Conservation (phyloP, 2,888 invertebrate species). For the Scaptomyza caliginosa region DNA sequence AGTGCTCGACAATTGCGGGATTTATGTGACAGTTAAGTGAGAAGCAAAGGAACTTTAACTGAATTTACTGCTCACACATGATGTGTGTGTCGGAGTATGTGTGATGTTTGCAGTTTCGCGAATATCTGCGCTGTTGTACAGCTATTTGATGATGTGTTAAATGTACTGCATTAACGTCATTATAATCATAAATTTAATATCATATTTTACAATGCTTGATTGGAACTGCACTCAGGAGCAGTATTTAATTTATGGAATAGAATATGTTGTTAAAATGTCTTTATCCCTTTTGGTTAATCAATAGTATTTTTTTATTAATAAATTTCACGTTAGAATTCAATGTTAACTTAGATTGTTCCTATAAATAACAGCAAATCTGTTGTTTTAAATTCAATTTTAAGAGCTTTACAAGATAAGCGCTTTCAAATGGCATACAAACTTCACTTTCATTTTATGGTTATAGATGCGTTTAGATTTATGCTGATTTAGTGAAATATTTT, state of each 20-base stretch:
- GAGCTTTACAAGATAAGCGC: background rate
- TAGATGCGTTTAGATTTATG: conserved; percentile 2
- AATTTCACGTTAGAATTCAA: too few relatives aligned
- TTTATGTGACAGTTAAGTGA: conserved; percentile 39
- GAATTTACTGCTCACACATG: background rate
- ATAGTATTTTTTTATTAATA: too few relatives aligned
- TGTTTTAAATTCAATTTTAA: background rate
- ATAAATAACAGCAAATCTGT: background rate
- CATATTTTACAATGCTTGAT: background rate
- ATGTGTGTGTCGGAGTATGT: background rate
- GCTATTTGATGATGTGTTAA: conserved; percentile 11
- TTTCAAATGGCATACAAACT: conserved; percentile 11
- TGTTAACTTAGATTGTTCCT: too few relatives aligned
- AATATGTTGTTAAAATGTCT: too few relatives aligned
- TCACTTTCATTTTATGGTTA: background rate
- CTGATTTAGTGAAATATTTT: conserved; percentile 4
- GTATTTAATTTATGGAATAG: background rate
- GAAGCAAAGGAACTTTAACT: conserved; percentile 5
- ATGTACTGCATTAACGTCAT: conserved; percentile 1
- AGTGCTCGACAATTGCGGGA: conserved; percentile 36
- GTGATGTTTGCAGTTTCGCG: background rate
- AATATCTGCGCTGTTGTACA: background rate
- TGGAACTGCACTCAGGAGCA: background rate
- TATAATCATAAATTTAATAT: background rate
- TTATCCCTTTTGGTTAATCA: too few relatives aligned